Conservation (phyloP, 2,113 vertebrate species). For the Camelus dromedarius region DNA sequence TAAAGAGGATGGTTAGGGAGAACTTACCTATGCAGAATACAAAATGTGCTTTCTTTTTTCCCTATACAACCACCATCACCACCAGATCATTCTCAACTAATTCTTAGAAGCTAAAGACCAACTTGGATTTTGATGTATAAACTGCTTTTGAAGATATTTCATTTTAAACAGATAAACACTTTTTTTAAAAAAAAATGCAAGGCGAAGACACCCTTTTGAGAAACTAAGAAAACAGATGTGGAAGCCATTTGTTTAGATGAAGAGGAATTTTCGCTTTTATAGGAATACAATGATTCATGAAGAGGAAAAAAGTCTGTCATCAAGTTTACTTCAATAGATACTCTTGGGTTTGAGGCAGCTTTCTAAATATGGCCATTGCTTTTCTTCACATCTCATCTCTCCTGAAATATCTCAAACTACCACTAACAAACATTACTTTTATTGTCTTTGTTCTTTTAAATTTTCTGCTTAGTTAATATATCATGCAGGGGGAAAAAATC, state of each 20-base stretch:
- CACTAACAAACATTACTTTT: constrained; percentile 82
- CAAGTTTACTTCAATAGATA: constrained; percentile 84
- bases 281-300: constrained; percentile 85
- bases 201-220: constrained; percentile 82
- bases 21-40: constrained; percentile 59
- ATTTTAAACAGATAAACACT: constrained; percentile 83
- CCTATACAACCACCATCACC: constrained; percentile 28
- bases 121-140: constrained; percentile 82
- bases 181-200: constrained; percentile 76
- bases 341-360: constrained; percentile 81
- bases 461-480: constrained; percentile 83
- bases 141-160: constrained; percentile 81
- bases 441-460: constrained; percentile 80
- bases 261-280: constrained; percentile 85
- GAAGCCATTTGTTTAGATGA: constrained; percentile 84
- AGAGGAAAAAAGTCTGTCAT: constrained; percentile 84
- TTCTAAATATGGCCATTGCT: constrained; percentile 83
- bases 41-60: constrained; percentile 53
- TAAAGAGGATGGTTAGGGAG: constrained; percentile 27
- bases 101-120: constrained; percentile 75
- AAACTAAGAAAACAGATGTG: constrained; percentile 85
- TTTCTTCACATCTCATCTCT: constrained; percentile 82
- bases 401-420: constrained; percentile 84
- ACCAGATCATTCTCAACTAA: constrained; percentile 68
- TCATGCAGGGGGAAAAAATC: constrained; percentile 1